A percentile compares a stretch with the other conserved stretches of the same genome.
Evolutionary conservation across 2,113 vertebrate species (phyloP).

Genomic region (Tychaedon coryphoeus): DNA sequence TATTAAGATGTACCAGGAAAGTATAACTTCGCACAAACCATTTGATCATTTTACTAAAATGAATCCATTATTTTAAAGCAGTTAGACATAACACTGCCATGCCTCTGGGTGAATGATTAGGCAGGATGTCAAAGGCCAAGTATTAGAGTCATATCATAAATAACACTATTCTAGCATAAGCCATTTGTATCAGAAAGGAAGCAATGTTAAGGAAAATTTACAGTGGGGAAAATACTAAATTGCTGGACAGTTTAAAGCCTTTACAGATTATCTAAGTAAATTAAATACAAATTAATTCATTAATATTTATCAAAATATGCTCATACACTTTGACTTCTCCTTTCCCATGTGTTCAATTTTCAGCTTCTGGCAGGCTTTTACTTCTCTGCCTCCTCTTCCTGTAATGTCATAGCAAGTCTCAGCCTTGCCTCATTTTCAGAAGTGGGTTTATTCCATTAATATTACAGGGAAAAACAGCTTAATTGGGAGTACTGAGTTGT

Average conservation of each 20-base stretch:
- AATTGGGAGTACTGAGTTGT: not conserved
- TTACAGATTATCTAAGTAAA: slow-evolving; percentile 5
- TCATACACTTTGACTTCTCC: slow-evolving; percentile 50
- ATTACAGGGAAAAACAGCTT: slow-evolving; percentile 40
- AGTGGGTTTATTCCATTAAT: slow-evolving; percentile 37
- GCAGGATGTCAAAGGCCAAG: slow-evolving; percentile 7
- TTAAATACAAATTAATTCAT: slow-evolving; percentile 52
- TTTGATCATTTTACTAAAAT: slow-evolving; percentile 6
- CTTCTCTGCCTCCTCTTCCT: slow-evolving; percentile 19
- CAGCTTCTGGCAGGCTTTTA: slow-evolving; percentile 35
- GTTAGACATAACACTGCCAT: not conserved
- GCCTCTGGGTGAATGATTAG: not conserved
- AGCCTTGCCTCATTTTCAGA: slow-evolving; percentile 38
- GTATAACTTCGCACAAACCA: not conserved
- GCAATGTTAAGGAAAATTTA: not conserved
- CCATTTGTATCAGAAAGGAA: not conserved
- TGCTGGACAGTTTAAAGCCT: slow-evolving; percentile 15
- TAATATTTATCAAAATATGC: slow-evolving; percentile 61
- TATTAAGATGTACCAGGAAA: not conserved
- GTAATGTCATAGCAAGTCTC: slow-evolving; percentile 42
- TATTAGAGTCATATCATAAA: not conserved
- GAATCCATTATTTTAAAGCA: not conserved
- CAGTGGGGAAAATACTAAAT: not conserved
- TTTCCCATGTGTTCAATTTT: slow-evolving; percentile 51
- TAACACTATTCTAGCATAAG: not conserved